phyloP scores from a whole-genome alignment of 2,113 vertebrate species.

The Xiphorhynchus elegans region DNA sequence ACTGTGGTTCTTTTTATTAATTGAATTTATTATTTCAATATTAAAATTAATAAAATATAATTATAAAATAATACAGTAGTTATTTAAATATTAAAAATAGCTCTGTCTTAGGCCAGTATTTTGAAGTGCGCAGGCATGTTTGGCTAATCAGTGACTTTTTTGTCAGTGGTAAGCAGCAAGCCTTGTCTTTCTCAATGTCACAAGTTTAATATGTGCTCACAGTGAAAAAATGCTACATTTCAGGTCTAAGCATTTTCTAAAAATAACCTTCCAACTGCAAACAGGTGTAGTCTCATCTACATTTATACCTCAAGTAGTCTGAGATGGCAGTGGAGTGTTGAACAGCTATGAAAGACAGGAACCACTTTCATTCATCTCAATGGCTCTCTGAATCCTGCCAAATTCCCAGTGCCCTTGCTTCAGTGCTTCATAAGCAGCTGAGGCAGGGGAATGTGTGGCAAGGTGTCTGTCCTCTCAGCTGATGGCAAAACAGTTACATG shows the following conservation, averaged over 20 bases:
- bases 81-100: background rate
- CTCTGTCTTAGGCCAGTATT: background rate
- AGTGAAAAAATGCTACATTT: background rate
- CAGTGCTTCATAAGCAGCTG: background rate
- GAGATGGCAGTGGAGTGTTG: background rate
- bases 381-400: background rate
- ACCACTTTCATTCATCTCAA: background rate
- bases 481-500: accelerated
- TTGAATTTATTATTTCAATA: background rate
- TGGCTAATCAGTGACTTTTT: accelerated
- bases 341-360: background rate
- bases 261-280: background rate
- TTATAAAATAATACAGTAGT: background rate
- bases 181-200: background rate
- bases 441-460: background rate
- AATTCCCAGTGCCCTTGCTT: background rate
- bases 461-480: background rate
- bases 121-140: background rate
- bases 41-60: background rate
- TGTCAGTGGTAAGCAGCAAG: background rate
- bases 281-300: background rate
- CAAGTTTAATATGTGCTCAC: background rate
- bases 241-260: background rate
- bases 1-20: background rate
- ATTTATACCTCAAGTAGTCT: background rate